These are phyloP conservation scores for Agriopis aurantiaria DNA, from an alignment of 2,888 invertebrate species.

Conservation along the genomic window DNA sequence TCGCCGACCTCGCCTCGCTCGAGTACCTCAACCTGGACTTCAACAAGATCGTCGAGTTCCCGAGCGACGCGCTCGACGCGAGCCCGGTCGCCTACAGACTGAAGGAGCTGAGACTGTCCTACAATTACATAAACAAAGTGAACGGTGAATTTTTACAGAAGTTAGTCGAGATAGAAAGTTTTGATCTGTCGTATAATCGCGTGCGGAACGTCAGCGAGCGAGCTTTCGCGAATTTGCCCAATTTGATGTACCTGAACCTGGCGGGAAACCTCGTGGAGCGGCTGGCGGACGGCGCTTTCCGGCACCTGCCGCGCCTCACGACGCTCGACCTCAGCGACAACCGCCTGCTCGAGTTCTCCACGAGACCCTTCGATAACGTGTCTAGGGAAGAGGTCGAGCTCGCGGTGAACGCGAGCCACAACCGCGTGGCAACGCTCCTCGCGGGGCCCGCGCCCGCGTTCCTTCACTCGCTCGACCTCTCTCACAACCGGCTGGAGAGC, in stretches of 20 bases:
- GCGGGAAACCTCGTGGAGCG: slow-evolving; percentile 90
- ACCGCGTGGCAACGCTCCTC: slow-evolving; percentile 78
- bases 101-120: slow-evolving; percentile 92
- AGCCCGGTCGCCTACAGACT: slow-evolving; percentile 81
- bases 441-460: slow-evolving; percentile 67
- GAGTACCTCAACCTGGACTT: slow-evolving; percentile 94
- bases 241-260: slow-evolving; percentile 90
- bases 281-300: slow-evolving; percentile 90
- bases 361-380: slow-evolving; percentile 88
- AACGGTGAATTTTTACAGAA: slow-evolving; percentile 89
- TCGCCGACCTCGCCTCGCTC: slow-evolving; percentile 88
- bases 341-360: slow-evolving; percentile 87
- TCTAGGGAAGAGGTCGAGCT: slow-evolving; percentile 87
- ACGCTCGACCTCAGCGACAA: slow-evolving; percentile 92
- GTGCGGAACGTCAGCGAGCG: slow-evolving; percentile 87
- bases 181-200: slow-evolving; percentile 91
- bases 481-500: slow-evolving; percentile 87
- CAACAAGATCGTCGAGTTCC: slow-evolving; percentile 90
- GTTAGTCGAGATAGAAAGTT: slow-evolving; percentile 88
- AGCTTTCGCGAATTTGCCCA: slow-evolving; percentile 90
- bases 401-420: slow-evolving; percentile 90
- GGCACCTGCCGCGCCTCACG: slow-evolving; percentile 89
- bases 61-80: slow-evolving; percentile 80
- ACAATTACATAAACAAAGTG: slow-evolving; percentile 90
- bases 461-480: slow-evolving; percentile 88